These are phyloP conservation scores for Coccyzus lansbergi DNA, from an alignment of 2,797 vertebrate species.

Conservation along the genomic window DNA sequence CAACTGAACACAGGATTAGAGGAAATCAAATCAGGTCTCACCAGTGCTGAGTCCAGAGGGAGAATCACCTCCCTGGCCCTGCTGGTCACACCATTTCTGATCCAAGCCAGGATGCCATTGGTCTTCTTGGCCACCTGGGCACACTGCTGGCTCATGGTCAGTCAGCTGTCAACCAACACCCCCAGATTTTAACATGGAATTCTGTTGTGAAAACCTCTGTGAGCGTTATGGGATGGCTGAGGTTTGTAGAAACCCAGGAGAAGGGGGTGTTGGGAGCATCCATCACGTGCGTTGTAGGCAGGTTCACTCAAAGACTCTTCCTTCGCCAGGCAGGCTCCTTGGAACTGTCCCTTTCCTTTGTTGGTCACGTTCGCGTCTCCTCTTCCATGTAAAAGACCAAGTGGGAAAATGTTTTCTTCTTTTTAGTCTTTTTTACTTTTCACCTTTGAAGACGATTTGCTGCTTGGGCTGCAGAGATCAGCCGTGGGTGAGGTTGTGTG, in stretches of 20 bases:
- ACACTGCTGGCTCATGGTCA: no score
- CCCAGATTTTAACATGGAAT: no score
- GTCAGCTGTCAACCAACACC: no score
- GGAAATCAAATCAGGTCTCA: no score
- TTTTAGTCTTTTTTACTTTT: background rate
- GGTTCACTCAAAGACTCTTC: background rate
- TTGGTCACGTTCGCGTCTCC: no score
- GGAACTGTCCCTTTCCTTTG: no score
- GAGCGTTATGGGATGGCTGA: background rate
- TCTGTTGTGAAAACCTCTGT: background rate
- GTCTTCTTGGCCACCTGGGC: no score
- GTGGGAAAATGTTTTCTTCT: background rate
- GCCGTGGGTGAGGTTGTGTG: background rate
- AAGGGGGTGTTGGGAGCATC: accelerated
- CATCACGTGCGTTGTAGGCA: accelerated
- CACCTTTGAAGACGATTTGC: background rate
- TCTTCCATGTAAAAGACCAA: background rate
- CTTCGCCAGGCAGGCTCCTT: background rate
- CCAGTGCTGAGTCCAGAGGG: no score
- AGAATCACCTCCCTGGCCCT: no score
- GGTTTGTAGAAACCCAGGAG: background rate
- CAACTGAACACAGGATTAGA: no score
- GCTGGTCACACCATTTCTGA: no score
- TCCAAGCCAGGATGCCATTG: no score
- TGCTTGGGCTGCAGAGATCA: background rate